Evolutionary conservation across 2,113 vertebrate genomes (phyloP).

Genomic region (Hippocampus zosterae): DNA sequence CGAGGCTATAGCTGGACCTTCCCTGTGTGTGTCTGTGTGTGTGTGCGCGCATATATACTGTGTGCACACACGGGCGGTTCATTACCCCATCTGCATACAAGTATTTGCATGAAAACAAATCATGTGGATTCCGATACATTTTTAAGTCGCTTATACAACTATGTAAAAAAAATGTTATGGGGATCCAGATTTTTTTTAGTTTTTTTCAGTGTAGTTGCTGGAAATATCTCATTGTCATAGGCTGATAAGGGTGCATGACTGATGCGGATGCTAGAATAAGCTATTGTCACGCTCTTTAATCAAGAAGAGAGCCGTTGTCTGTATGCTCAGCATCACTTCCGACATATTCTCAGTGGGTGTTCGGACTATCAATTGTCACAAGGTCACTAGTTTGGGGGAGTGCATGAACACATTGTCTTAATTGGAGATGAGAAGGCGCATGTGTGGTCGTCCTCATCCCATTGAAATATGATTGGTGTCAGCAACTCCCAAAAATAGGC

Average conservation of each 20-base stretch:
- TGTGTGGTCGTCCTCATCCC: background rate
- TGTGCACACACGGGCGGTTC: too few relatives aligned
- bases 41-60: too few relatives aligned
- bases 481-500: background rate
- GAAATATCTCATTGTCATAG: background rate
- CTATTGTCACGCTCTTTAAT: background rate
- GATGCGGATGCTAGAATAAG: background rate
- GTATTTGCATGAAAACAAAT: too few relatives aligned
- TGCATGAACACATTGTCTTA: background rate
- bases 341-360: background rate
- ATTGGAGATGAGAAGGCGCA: background rate
- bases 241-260: background rate
- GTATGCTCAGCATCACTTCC: background rate
- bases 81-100: too few relatives aligned
- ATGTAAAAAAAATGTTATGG: too few relatives aligned
- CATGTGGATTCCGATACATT: too few relatives aligned
- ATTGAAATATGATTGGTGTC: constrained; percentile 1
- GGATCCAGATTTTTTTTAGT: too few relatives aligned
- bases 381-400: background rate
- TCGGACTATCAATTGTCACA: background rate
- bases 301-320: background rate
- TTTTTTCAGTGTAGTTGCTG: background rate
- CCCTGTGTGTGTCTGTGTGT: too few relatives aligned
- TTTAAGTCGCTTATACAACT: too few relatives aligned
- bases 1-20: too few relatives aligned